phyloP scores from a whole-genome alignment of 2,113 vertebrate species.

The Gopherus flavomarginatus region DNA sequence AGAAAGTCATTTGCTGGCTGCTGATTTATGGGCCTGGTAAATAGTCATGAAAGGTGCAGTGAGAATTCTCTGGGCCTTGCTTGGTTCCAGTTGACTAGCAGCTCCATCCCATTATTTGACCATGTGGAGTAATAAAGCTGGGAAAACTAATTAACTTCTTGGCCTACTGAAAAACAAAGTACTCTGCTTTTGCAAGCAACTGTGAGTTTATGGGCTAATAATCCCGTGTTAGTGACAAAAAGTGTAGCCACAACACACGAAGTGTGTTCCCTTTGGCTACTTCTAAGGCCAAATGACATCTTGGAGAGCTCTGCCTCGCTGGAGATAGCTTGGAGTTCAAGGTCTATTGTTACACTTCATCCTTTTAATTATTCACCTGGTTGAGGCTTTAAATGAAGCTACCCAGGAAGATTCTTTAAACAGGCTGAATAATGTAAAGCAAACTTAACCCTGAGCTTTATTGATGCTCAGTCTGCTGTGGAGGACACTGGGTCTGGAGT shows the following conservation, averaged over 20 bases:
- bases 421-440: neutral
- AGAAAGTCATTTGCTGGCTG: conserved; percentile 37
- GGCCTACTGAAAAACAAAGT: conserved; percentile 44
- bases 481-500: neutral
- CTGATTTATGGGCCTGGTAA: conserved; percentile 49
- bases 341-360: conserved; percentile 11
- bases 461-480: neutral
- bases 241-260: neutral
- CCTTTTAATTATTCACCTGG: conserved; percentile 49
- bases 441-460: neutral
- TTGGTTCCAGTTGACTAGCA: conserved; percentile 28
- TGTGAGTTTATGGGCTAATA: conserved; percentile 16
- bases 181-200: neutral
- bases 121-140: conserved; percentile 44
- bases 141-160: conserved; percentile 60
- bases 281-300: neutral
- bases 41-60: conserved; percentile 30
- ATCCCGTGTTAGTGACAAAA: conserved; percentile 29
- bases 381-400: conserved; percentile 31
- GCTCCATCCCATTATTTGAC: conserved; percentile 42
- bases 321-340: neutral
- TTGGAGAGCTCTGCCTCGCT: neutral
- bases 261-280: neutral
- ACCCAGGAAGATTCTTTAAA: neutral
- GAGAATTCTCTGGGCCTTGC: conserved; percentile 36